Evolutionary conservation across 2,888 invertebrate genomes (phyloP).

Genomic region (Girardia tigrina): DNA sequence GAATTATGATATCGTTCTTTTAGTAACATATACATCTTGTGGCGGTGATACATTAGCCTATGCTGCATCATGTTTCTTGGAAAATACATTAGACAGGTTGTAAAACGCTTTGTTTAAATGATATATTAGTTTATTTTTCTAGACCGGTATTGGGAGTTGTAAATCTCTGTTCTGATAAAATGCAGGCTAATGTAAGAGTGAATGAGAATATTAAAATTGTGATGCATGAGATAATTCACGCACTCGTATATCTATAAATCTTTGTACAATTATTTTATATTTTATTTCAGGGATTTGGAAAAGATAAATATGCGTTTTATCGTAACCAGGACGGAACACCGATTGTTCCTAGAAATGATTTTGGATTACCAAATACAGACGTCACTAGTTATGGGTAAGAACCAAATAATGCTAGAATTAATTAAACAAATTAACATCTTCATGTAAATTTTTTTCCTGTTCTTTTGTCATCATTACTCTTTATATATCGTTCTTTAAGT

Average conservation of each 20-base stretch:
- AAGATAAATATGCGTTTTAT: constrained; percentile 12
- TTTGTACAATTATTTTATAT: background rate
- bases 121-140: background rate
- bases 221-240: background rate
- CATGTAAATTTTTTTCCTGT: too few relatives aligned
- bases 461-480: too few relatives aligned
- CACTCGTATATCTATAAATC: background rate
- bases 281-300: background rate
- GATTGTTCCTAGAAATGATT: background rate
- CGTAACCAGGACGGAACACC: background rate
- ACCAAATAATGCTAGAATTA: too few relatives aligned
- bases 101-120: background rate
- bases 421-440: too few relatives aligned
- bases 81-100: background rate
- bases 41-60: background rate
- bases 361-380: background rate
- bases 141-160: background rate
- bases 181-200: background rate
- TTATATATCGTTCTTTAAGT: too few relatives aligned
- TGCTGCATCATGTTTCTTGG: background rate
- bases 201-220: background rate
- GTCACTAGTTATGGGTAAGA: too few relatives aligned
- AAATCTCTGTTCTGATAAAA: background rate
- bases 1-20: background rate
- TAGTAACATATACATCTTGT: background rate